Evolutionary conservation across 2,888 invertebrate species (phyloP).

Genomic region (Allygus modestus): DNA sequence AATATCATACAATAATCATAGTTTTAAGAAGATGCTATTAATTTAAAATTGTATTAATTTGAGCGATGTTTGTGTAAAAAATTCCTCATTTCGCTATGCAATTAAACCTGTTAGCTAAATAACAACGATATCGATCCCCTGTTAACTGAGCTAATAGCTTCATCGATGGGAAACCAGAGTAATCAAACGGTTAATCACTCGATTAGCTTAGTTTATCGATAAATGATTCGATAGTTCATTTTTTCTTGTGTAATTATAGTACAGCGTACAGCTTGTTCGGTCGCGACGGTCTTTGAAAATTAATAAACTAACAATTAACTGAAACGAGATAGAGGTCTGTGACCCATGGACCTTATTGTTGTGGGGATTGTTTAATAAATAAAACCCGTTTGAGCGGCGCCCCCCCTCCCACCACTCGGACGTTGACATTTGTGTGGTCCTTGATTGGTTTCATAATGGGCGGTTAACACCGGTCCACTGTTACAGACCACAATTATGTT

Average conservation of each 20-base stretch:
- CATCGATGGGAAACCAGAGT: not conserved
- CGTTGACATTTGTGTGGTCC: slow-evolving; percentile 41
- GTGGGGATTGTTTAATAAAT: slow-evolving; percentile 27
- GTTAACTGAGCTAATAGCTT: not conserved
- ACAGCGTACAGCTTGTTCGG: not conserved
- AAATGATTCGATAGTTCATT: not conserved
- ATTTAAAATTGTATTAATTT: no score
- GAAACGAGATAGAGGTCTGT: slow-evolving; percentile 3
- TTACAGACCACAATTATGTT: not conserved
- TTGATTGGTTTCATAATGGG: not conserved
- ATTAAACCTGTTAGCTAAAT: not conserved
- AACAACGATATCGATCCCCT: not conserved
- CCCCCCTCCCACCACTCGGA: not conserved
- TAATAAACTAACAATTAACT: slow-evolving; percentile 34
- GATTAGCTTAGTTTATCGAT: slow-evolving; percentile 7
- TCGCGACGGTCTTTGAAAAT: not conserved
- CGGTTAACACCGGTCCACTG: not conserved
- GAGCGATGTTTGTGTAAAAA: no score
- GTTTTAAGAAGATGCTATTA: no score
- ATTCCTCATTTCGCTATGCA: no score
- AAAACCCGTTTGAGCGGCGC: not conserved
- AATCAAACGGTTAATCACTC: not conserved
- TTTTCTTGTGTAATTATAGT: slow-evolving; percentile 12
- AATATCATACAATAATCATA: no score
- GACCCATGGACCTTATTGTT: slow-evolving; percentile 31